These are phyloP conservation scores for Sebastes diploproa DNA, from an alignment of 2,797 vertebrate genomes.

Conservation along the genomic window DNA sequence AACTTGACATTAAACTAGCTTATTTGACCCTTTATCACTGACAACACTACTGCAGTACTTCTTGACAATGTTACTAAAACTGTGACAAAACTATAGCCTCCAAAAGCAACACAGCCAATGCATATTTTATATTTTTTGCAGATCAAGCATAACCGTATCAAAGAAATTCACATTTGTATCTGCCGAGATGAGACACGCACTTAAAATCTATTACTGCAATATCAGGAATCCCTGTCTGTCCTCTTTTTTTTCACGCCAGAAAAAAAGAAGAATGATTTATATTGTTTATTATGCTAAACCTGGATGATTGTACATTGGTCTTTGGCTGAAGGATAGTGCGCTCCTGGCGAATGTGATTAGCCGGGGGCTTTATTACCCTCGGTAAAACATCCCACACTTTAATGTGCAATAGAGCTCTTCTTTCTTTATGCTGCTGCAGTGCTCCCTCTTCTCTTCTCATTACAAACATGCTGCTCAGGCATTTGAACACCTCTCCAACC, in stretches of 20 bases:
- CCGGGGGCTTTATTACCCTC: conserved; percentile 76
- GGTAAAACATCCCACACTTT: conserved; percentile 81
- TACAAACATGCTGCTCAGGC: conserved; percentile 80
- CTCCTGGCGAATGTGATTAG: conserved; percentile 79
- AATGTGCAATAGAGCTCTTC: conserved; percentile 75
- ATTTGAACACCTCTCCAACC: conserved; percentile 64
- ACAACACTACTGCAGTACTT: not conserved
- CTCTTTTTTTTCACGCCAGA: not conserved
- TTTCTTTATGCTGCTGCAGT: conserved; percentile 78
- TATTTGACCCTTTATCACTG: not conserved
- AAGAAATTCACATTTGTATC: conserved; percentile 38
- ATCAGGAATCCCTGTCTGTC: conserved; percentile 10
- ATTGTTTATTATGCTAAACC: conserved; percentile 59
- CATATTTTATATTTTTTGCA: conserved; percentile 11
- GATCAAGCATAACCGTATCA: conserved; percentile 35
- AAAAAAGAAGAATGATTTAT: conserved; percentile 19
- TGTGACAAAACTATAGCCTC: conserved; percentile 7
- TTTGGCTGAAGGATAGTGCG: conserved; percentile 65
- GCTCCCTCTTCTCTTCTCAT: conserved; percentile 66
- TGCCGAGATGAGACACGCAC: not conserved
- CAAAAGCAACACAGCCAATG: conserved; percentile 4
- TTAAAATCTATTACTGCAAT: conserved; percentile 26
- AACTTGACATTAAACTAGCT: not conserved
- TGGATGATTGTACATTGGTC: conserved; percentile 51
- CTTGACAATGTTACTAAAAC: not conserved